Conservation (phyloP, 2,888 invertebrate genomes). For the Aleiodes leptofemur region DNA sequence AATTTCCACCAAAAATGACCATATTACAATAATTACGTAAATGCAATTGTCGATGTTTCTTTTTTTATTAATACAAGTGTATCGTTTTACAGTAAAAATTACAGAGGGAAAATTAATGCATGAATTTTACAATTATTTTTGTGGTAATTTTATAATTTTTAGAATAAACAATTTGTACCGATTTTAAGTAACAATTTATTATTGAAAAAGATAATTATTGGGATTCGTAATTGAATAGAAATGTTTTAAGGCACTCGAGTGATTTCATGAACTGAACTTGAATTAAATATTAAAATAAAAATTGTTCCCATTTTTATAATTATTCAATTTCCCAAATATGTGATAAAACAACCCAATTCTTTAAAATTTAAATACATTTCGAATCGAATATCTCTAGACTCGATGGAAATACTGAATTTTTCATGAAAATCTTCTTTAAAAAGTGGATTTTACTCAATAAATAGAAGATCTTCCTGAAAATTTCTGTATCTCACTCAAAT, state of each 20-base stretch:
- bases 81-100: background rate
- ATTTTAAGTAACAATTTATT: slow-evolving; percentile 27
- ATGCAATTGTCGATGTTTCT: slow-evolving; percentile 60
- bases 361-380: no score
- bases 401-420: no score
- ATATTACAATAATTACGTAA: slow-evolving; percentile 51
- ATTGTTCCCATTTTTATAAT: background rate
- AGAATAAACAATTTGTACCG: slow-evolving; percentile 46
- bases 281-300: background rate
- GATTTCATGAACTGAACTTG: no score
- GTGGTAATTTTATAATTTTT: background rate
- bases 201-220: slow-evolving; percentile 2
- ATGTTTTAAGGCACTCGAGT: slow-evolving; percentile 45
- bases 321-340: no score
- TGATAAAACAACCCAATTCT: no score
- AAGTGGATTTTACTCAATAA: background rate
- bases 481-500: background rate
- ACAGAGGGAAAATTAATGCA: background rate
- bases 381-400: no score
- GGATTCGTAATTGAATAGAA: background rate
- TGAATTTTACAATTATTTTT: background rate
- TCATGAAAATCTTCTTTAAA: background rate
- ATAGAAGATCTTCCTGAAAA: background rate
- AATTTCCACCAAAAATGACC: slow-evolving; percentile 15
- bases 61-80: slow-evolving; percentile 27